Conservation (phyloP, 2,888 invertebrate genomes). For the Tipula helvola region DNA sequence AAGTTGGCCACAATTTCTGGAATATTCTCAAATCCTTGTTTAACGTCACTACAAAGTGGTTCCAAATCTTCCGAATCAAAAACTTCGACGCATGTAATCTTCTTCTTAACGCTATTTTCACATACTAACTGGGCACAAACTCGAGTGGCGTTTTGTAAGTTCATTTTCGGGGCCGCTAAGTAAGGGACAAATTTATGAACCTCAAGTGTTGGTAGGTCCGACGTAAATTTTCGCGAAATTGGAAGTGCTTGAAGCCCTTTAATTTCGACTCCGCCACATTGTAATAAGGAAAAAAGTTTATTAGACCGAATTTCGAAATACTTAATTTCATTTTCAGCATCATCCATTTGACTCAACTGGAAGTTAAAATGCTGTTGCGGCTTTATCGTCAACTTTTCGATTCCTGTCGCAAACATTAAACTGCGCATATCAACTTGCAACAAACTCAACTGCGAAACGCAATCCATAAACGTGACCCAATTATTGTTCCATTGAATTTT, state of each 20-base stretch:
- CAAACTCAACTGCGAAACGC: constrained; percentile 73
- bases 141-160: constrained; percentile 40
- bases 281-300: constrained; percentile 28
- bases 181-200: constrained; percentile 61
- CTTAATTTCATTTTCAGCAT: constrained; percentile 21
- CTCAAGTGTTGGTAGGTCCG: constrained; percentile 63
- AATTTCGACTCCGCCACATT: constrained; percentile 65
- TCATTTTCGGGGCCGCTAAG: constrained; percentile 25
- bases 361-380: constrained; percentile 45
- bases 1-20: constrained; percentile 58
- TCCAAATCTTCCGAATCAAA: constrained; percentile 36
- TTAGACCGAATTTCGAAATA: constrained; percentile 19
- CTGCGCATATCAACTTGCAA: constrained; percentile 54
- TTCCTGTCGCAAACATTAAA: constrained; percentile 62
- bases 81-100: constrained; percentile 48
- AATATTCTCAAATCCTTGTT: constrained; percentile 48
- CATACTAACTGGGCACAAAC: constrained; percentile 54
- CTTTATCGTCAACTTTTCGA: constrained; percentile 58
- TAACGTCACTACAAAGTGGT: constrained; percentile 42
- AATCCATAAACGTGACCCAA: constrained; percentile 83
- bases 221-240: constrained; percentile 53
- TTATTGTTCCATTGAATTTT: constrained; percentile 57
- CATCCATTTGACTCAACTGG: constrained; percentile 25
- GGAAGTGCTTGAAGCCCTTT: constrained; percentile 63
- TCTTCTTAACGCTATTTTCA: constrained; percentile 53